Percentiles rank a stretch among this genome's conserved stretches.
These are phyloP conservation scores for Leptinotarsa tumamoca DNA, from an alignment of 2,888 invertebrate species.

Conservation along the genomic window DNA sequence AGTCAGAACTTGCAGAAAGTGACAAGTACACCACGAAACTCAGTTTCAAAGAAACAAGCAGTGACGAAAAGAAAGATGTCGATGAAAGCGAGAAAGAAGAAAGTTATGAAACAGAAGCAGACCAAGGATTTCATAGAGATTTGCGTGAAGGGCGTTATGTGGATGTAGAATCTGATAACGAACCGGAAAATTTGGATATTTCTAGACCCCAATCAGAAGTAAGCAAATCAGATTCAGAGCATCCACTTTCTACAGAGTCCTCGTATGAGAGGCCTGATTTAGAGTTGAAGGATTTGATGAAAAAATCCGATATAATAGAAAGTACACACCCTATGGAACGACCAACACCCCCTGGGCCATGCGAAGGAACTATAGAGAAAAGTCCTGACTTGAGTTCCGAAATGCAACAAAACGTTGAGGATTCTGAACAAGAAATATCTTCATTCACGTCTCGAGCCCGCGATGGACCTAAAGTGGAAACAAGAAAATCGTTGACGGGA, in stretches of 20 bases:
- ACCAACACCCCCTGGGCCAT: conserved; percentile 69
- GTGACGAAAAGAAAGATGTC: conserved; percentile 66
- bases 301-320: conserved; percentile 61
- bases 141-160: conserved; percentile 62
- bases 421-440: conserved; percentile 64
- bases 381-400: conserved; percentile 62
- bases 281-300: conserved; percentile 61
- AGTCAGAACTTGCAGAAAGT: conserved; percentile 61
- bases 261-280: conserved; percentile 64
- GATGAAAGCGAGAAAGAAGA: conserved; percentile 64
- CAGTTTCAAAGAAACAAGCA: conserved; percentile 65
- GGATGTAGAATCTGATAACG: conserved; percentile 57
- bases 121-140: conserved; percentile 65
- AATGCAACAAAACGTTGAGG: conserved; percentile 63
- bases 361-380: conserved; percentile 64
- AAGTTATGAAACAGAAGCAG: conserved; percentile 66
- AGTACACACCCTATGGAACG: conserved; percentile 68
- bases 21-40: conserved; percentile 61
- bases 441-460: conserved; percentile 59
- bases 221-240: conserved; percentile 63
- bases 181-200: conserved; percentile 48
- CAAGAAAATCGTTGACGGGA: conserved; percentile 60
- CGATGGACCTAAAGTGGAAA: conserved; percentile 56
- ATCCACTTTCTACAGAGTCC: conserved; percentile 62
- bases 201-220: conserved; percentile 57